Evolutionary conservation across 1,140 invertebrate species (phyloP), one percentile per base, ranked within the genome.

Genomic region (Caenorhabditis inopinata): DNA sequence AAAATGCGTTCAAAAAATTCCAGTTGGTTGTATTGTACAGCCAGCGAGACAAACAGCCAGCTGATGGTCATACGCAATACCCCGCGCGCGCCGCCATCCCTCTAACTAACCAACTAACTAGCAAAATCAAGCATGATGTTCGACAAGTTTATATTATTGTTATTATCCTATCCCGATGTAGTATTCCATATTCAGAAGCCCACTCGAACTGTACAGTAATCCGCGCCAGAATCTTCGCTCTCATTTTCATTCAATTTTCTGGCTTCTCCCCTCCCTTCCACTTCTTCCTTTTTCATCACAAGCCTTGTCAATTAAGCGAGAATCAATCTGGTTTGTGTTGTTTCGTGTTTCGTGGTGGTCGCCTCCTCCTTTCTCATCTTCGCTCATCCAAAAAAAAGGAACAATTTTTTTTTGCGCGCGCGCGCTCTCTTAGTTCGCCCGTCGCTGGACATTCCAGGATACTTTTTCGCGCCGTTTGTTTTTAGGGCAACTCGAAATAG

Each of bases 71-170:
- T 53, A 53, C 49, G 49, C 49, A 53, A 53, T 53, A 42, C 14
- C 38, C 49, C 23, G 23, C 18, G 49, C 49, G 14, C 14, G 49
- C 9, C n/a, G n/a, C n/a, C n/a, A n/a, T n/a, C n/a, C n/a, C n/a
- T n/a, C n/a, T n/a, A n/a, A n/a, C n/a, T n/a, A n/a, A n/a, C n/a
- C n/a, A 53, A 18, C 2, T 25, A 25, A 53, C 53, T 62, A 35
- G 18, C 29, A 32, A 62, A 32, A 62, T 62, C 23, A 32, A 35
- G 29, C 27, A 68, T 68, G 58, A 68, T 68, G 58, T 68, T 68
- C 58, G 58, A 68, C 58, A 68, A 68, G 58, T 68, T 68, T 68
- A 68, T 68, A 68, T 68, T 68, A 68, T 68, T 68, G 58, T 68
- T 68, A 68, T 68, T 68, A 68, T 68, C 58, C 58, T n/a, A n/a